Conservation (phyloP, 2,113 vertebrate species). For the Phalacrocorax brasilianus region DNA sequence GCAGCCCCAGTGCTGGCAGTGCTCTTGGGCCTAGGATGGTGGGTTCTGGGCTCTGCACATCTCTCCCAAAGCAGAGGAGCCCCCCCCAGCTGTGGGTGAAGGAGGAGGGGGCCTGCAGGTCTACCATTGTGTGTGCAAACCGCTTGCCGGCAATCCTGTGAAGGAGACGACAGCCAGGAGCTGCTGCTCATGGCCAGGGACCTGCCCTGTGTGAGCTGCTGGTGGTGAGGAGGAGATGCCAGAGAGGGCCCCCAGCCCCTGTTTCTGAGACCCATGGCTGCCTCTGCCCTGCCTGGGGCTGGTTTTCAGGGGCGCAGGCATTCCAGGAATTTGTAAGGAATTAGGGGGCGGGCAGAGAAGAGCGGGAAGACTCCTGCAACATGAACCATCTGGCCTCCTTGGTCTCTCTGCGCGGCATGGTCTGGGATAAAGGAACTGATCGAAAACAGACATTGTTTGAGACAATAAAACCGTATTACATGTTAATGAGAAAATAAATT, state of each 20-base stretch:
- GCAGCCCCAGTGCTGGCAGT: not conserved
- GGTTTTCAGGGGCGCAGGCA: conserved; percentile 71
- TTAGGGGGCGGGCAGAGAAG: conserved; percentile 45
- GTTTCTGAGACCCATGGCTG: not conserved
- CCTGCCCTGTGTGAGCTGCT: not conserved
- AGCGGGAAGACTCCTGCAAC: conserved; percentile 71
- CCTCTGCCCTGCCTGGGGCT: conserved; percentile 40
- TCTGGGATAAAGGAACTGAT: conserved; percentile 73
- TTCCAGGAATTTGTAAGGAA: conserved; percentile 78
- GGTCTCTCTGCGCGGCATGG: conserved; percentile 21
- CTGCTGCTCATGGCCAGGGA: fast-evolving
- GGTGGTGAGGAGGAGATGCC: not conserved
- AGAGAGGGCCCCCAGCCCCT: not conserved
- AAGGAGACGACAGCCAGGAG: fast-evolving
- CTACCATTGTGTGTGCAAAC: fast-evolving
- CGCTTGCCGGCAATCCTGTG: fast-evolving
- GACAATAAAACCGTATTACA: conserved; percentile 72
- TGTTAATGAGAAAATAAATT: conserved; percentile 74
- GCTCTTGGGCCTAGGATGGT: not conserved
- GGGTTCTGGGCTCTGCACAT: not conserved
- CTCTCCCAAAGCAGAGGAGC: not conserved
- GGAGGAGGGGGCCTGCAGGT: not conserved
- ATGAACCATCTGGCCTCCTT: conserved; percentile 75
- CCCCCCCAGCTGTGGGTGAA: fast-evolving
- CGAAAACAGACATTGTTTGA: conserved; percentile 74